Conservation (phyloP, 2,888 invertebrate species). For the Andrena trimmerana region DNA sequence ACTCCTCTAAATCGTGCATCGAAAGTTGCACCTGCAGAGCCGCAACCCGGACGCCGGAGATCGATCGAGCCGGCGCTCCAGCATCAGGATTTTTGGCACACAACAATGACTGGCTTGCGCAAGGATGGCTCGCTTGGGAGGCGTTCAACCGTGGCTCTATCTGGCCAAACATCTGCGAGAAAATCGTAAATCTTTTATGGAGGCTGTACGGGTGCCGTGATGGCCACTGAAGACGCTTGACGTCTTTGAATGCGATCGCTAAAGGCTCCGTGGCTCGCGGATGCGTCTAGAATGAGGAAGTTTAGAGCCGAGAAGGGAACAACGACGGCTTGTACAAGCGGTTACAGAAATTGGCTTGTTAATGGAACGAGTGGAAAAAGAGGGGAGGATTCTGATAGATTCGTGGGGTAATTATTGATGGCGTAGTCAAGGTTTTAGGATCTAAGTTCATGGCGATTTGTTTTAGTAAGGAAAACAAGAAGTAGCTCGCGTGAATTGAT, state of each 20-base stretch:
- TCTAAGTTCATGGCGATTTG: not conserved
- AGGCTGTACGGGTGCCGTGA: slow-evolving; percentile 5
- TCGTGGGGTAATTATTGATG: no score
- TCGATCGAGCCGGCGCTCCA: not conserved
- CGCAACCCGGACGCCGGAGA: not conserved
- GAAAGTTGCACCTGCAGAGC: slow-evolving; percentile 40
- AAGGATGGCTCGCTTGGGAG: slow-evolving; percentile 15
- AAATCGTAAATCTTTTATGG: slow-evolving; percentile 42
- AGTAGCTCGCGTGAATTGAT: no score
- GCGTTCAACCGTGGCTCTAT: slow-evolving; percentile 30
- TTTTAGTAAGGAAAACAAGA: not conserved
- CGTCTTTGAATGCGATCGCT: not conserved
- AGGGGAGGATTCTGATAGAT: not conserved
- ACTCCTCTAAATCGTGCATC: slow-evolving; percentile 47
- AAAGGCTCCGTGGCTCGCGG: not conserved
- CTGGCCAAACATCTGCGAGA: slow-evolving; percentile 20
- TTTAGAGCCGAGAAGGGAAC: not conserved
- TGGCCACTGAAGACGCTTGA: not conserved
- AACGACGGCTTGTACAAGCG: not conserved
- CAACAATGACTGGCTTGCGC: slow-evolving; percentile 22
- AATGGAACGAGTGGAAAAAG: not conserved
- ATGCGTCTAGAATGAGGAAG: not conserved
- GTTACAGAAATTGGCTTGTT: no score
- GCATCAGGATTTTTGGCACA: slow-evolving; percentile 26
- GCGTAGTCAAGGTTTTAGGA: no score